Evolutionary conservation across 2,888 invertebrate genomes (phyloP), one percentile per base, ranked within the genome.

Genomic region (Brenthis ino): DNA sequence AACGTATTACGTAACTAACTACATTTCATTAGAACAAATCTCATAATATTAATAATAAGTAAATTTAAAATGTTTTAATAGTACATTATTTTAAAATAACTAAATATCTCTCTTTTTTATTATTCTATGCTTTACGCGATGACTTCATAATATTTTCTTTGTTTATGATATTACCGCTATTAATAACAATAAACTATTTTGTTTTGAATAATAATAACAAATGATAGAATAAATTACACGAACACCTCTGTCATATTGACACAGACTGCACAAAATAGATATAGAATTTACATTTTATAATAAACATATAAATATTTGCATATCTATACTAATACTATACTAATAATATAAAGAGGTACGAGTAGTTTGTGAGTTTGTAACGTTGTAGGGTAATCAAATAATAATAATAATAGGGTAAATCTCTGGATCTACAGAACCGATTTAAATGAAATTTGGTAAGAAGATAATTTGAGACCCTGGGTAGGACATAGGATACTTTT

Each of bases 151-250:
- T 14, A 24, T 58, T 48, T 58, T 58, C 48, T 57, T 47, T 48
- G 58, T 48, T 58, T 48, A 58, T n/a, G 12, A 48, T 58, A 58
- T 24, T 28, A 58, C 8, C 8, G n/a, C 58, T 28, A 58, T 47
- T 57, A 43, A 48, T 48, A n/a, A 58, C 48, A 48, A 58, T 58
- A 48, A 28, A 48, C 11, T 1, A 24, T 58, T 58, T 48, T 28
- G 28, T 60, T n/a, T 8, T 13, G 6, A 50, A 43, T 28, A 60
- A 48, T 28, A 50, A 48, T 47, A 24, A n/a, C 6, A 48, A 48
- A 14, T 48, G 3, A 57, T 43, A 37, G 2, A 43, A 43, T 57
- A 43, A 57, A 48, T 8, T 20, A 58, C 11, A 11, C 11, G 11
- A 43, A 55, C 55, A 24, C 14, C 55, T 37, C 24, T 24, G 24